Conservation (phyloP, 2,113 vertebrate species). For the Oreochromis tanganicae region DNA sequence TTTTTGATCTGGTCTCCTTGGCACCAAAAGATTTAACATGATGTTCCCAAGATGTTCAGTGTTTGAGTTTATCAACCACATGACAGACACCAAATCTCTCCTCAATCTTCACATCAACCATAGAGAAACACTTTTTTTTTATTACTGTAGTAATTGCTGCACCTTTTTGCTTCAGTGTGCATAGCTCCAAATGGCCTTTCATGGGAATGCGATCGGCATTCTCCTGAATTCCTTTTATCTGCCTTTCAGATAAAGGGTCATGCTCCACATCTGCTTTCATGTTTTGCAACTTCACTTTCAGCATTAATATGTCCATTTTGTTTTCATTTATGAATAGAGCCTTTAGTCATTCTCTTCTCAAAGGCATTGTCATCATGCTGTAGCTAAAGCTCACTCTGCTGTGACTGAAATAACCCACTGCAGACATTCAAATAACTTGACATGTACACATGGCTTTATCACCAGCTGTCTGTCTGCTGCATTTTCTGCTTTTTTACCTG, state of each 20-base stretch:
- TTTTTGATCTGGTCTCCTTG: neutral
- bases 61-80: neutral
- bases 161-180: slow-evolving; percentile 29
- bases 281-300: slow-evolving; percentile 1
- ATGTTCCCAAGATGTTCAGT: neutral
- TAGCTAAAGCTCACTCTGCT: neutral
- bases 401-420: slow-evolving; percentile 4
- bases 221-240: slow-evolving; percentile 38
- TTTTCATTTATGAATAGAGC: neutral
- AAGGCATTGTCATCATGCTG: neutral
- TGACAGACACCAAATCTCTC: neutral
- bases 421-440: slow-evolving; percentile 6
- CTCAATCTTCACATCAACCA: neutral
- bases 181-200: slow-evolving; percentile 25
- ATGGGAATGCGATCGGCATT: slow-evolving; percentile 33
- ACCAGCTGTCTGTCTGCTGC: slow-evolving; percentile 49
- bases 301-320: neutral
- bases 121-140: neutral
- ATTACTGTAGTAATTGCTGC: slow-evolving; percentile 8
- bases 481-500: slow-evolving; percentile 74
- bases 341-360: neutral
- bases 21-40: neutral
- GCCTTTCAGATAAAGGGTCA: slow-evolving; percentile 39
- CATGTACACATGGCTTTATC: neutral
- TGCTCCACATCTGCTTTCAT: slow-evolving; percentile 24